Base-by-base conservation (phyloP, 2,888 invertebrate genomes). In the Notocelia uddmanniana region DNA sequence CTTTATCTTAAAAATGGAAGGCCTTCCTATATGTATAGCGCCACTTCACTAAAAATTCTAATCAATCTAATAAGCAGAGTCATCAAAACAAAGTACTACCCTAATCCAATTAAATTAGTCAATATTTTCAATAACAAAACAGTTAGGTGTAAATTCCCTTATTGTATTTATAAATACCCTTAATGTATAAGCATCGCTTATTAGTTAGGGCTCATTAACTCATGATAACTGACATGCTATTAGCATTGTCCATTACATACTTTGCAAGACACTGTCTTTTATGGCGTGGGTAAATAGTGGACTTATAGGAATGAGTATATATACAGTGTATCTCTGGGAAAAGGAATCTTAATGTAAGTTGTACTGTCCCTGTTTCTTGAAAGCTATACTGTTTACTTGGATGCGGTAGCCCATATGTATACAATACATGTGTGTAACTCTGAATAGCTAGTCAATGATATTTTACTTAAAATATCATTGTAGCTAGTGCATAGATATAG, bases 181-280 rank as follows among this genome's bases (percentile, higher is more conserved):
- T 45, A 41, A 31, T 31, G 31, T 31, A 31, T 31, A 31, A 31
- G 18, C 48, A 45, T 60, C 26, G 31, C 31, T 31, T 5, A 50
- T 64, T 64, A 64, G 52, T 64, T 54, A 64, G 54, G 52, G 34
- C 52, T 64, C 64, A 54, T 64, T 64, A 64, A 23, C 64, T 23
- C n/a, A 60, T 26, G 45, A 55, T 55, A 55, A 55, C n/a, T 64
- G 37, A 52, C 64, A 37, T 21, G 18, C 23, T 52, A 37, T 52
- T 64, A 48, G 34, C 19, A 15, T 21, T 52, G 34, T 18, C 15
- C 64, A 64, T 64, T 63, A 64, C 26, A 55, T 55, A 55, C 55
- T 55, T 55, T 26, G 26, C 55, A 55, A 54, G 15, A 15, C 15
- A 41, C 6, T 45, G 45, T 19, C 52, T 8, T 64, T 54, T 54